Base-by-base conservation (phyloP, 2,797 vertebrate genomes). In the Arnoldichthys spilopterus region DNA sequence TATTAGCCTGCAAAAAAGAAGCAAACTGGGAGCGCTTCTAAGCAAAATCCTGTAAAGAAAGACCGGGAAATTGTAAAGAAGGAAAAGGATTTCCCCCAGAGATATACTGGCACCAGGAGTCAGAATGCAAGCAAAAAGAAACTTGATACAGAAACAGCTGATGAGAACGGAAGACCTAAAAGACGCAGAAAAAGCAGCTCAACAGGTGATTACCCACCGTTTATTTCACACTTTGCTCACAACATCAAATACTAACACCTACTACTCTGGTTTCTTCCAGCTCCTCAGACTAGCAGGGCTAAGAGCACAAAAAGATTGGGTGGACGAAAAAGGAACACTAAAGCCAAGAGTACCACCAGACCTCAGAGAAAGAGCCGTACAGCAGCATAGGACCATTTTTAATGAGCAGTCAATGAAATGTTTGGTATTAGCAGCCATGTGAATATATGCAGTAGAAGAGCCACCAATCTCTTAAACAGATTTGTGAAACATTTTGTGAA, bases 21-120 rank as follows among this genome's bases (percentile, higher is more conserved):
- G 45, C 28, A 2, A 1, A 71, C 80, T 3, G 78, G 73, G 15
- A 80, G 51, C 24, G 58, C 30, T 15, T 20, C 5, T 49, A 85
- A 86, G 59, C 87, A 87, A 73, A 88, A 53, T 12, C n/a, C 0
- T 6, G 47, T 72, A 16, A 89, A 89, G 85, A 62, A 81, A 77
- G 85, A 90, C 73, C 43, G 43, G 1, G 54, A 15, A 43, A 68
- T 28, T 22, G 83, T 83, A 85, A 84, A 83, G 74, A 76, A 74
- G 71, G 74, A 87, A 82, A 85, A 76, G n/a, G 26, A 72, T 26
- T 40, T 9, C 30, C 0, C 8, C 20, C 9, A 1, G 1, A 83
- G 75, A 74, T 81, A 76, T 56, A 59, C 56, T 0, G 8, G 47
- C 45, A 71, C 73, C 3, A 89, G 81, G 56, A 81, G 12, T 22